Base-by-base conservation (phyloP, 1,140 invertebrate species). In the Euschistus heros region DNA sequence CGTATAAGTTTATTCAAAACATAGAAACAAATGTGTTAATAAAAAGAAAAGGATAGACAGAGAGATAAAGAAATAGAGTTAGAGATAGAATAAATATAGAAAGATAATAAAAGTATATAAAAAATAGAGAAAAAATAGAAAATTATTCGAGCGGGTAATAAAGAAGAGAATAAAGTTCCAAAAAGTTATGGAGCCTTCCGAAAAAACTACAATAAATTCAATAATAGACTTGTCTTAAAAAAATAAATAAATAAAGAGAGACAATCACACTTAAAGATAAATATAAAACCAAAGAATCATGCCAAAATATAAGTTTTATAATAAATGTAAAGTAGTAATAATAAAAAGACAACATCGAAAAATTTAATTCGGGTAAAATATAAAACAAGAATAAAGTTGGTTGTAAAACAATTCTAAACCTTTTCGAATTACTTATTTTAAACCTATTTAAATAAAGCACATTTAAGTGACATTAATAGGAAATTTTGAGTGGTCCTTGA, bases 401-500 rank as follows among this genome's bases (percentile, higher is more conserved):
- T 59, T 52, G 26, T 64, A 54, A 60, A 59, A 24, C 17, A 60
- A 57, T 30, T 26, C 52, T 44, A 17, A 33, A 54, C 26, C 20
- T 55, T n/a, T 63, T 63, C 46, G 42, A 47, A 63, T 46, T 20
- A 22, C 27, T 17, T 63, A 17, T 17, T 54, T 64, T 30, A 37
- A 42, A 22, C 17, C 26, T 65, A 46, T 18, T 62, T 33, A 54
- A 52, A 62, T 54, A 62, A 60, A 55, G 60, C 65, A 65, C 63
- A 47, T 52, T 50, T 22, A 18, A 50, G 22, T 20, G 68, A 57
- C 42, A 65, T 64, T 66, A 59, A 70, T 57, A 46, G 70, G 67
- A 70, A 69, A 62, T 70, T 71, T 72, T 72, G 71, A 72, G 71
- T 67, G 71, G 71, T 72, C 70, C 71, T 72, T 72, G 69, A 67